Conservation (phyloP, 1,140 invertebrate species). For the Calliopsis andreniformis region DNA sequence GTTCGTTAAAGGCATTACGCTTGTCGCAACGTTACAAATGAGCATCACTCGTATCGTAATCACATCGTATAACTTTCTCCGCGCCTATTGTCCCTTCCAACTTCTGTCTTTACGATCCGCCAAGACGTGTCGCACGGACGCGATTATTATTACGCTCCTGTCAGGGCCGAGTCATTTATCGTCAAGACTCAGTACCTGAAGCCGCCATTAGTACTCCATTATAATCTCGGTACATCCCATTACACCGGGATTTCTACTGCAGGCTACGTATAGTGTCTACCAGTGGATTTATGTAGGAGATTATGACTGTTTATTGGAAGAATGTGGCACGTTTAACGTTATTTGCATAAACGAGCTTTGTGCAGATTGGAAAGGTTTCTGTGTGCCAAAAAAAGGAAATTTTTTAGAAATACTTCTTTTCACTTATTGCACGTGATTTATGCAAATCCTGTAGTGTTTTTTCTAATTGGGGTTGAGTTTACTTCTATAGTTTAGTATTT, state of each 20-base stretch:
- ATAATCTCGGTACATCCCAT: background rate
- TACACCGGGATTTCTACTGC: background rate
- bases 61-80: constrained; percentile 29
- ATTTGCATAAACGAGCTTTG: background rate
- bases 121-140: background rate
- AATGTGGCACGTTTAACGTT: background rate
- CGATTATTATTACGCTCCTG: background rate
- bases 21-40: constrained; percentile 15
- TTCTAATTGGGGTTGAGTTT: too few species aligned
- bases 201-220: constrained; percentile 6
- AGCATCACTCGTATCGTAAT: constrained; percentile 21
- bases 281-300: background rate
- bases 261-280: background rate
- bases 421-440: too few species aligned
- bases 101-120: constrained; percentile 24
- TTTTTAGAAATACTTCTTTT: too few species aligned
- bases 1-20: background rate
- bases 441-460: too few species aligned
- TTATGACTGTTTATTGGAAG: too few species aligned
- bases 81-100: constrained; percentile 10
- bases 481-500: too few species aligned
- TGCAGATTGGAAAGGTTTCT: background rate
- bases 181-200: background rate
- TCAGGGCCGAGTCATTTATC: background rate
- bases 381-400: too few species aligned